Percentiles rank a stretch among this genome's conserved stretches.
Evolutionary conservation across 2,797 vertebrate species (phyloP).

Genomic region (Lerista edwardsae): DNA sequence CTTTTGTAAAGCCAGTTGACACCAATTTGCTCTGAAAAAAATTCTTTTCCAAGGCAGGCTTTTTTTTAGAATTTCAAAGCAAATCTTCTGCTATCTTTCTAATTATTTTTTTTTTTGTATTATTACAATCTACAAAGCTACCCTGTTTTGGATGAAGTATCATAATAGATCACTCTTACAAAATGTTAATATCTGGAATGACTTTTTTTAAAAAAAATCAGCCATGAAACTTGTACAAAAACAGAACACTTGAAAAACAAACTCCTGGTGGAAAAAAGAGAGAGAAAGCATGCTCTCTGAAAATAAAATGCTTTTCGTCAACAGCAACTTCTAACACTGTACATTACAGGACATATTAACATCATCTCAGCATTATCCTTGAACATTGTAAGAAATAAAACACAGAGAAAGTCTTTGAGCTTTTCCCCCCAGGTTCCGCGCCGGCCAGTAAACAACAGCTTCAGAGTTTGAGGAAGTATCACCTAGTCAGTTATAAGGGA

Average conservation of each 20-base stretch:
- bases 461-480: not conserved
- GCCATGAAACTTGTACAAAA: conserved; percentile 50
- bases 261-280: conserved; percentile 31
- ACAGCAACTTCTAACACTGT: not conserved
- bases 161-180: conserved; percentile 41
- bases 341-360: not conserved
- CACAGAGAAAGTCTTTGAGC: not conserved
- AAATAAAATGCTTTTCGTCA: conserved; percentile 22
- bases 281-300: not conserved
- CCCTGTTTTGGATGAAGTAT: conserved; percentile 25
- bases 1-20: conserved; percentile 29
- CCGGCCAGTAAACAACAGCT: not conserved
- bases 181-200: conserved; percentile 40
- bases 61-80: conserved; percentile 20
- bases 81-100: conserved; percentile 13
- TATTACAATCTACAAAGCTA: conserved; percentile 23
- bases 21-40: not conserved
- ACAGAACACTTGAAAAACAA: conserved; percentile 23
- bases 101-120: conserved; percentile 28
- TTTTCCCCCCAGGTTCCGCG: not conserved
- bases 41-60: conserved; percentile 8
- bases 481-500: not conserved
- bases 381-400: not conserved
- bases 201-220: conserved; percentile 40
- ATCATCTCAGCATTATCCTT: not conserved